Evolutionary conservation across 2,113 vertebrate species (phyloP).

Genomic region (Calonectris borealis): DNA sequence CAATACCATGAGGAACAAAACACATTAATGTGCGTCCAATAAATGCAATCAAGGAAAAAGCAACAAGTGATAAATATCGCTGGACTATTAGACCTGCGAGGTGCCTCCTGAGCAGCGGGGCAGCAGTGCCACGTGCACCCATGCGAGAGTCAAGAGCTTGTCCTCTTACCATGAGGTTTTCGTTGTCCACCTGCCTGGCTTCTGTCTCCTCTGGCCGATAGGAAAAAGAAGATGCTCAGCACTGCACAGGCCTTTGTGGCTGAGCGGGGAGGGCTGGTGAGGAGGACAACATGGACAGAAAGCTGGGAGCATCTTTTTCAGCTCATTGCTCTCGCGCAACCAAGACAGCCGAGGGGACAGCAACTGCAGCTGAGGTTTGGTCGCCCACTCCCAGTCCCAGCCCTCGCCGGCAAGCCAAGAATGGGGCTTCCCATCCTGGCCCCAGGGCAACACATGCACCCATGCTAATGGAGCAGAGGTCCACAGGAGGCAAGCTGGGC

Average conservation of each 20-base stretch:
- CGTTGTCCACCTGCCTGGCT: not conserved
- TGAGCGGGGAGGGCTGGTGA: accelerated
- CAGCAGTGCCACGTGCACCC: accelerated
- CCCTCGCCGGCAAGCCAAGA: accelerated
- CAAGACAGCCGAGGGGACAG: accelerated
- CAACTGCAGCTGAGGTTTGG: not conserved
- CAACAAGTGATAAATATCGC: not conserved
- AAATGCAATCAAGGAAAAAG: not conserved
- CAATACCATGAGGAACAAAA: not conserved
- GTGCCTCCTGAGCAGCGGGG: not conserved
- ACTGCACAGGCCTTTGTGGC: not conserved
- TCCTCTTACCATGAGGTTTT: not conserved
- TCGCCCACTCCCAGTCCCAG: not conserved
- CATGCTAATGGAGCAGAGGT: not conserved
- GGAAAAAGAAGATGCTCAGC: not conserved
- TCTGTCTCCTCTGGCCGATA: not conserved
- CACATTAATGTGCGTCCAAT: not conserved
- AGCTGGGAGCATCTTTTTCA: not conserved
- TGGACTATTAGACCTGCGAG: not conserved
- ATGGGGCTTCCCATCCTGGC: accelerated
- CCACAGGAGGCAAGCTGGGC: not conserved
- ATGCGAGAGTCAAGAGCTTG: not conserved
- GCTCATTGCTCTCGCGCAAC: not conserved
- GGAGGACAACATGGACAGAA: not conserved
- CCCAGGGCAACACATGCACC: not conserved